Conservation (phyloP, 2,797 vertebrate species). For the Clarias fuscus region DNA sequence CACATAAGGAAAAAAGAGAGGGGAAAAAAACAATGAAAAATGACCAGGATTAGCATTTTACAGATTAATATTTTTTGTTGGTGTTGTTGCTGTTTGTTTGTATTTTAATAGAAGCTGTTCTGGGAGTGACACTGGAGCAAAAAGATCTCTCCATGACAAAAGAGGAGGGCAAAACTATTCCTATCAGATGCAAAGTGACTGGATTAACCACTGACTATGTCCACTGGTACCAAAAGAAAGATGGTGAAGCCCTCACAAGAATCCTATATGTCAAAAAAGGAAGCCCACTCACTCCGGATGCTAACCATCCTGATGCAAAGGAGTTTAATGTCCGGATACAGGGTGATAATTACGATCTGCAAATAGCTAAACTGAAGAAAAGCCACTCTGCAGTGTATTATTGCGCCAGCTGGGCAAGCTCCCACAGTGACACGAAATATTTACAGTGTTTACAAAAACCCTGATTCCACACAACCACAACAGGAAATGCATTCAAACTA, state of each 20-base stretch:
- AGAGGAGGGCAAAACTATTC: background rate
- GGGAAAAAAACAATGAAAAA: background rate
- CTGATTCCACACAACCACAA: background rate
- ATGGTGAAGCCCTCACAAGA: conserved; percentile 32
- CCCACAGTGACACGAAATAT: conserved; percentile 23
- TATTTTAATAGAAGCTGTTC: background rate
- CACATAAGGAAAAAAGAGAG: background rate
- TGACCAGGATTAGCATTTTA: background rate
- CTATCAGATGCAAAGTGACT: background rate
- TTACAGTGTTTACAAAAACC: conserved; percentile 7
- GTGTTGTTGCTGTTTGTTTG: background rate
- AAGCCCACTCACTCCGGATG: background rate
- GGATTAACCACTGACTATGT: background rate
- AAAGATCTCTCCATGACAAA: background rate
- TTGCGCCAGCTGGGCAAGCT: conserved; percentile 45
- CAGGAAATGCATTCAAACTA: background rate
- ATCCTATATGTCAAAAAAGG: conserved; percentile 30
- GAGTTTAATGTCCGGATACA: background rate
- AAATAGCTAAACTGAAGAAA: conserved; percentile 27
- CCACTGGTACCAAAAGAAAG: conserved; percentile 56
- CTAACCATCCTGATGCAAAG: background rate
- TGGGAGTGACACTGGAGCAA: background rate
- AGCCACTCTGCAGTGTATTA: conserved; percentile 46
- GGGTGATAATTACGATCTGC: conserved; percentile 25
- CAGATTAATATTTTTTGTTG: background rate